Base-by-base conservation (phyloP, 2,113 vertebrate species). In the Cyprinodon variegatus region DNA sequence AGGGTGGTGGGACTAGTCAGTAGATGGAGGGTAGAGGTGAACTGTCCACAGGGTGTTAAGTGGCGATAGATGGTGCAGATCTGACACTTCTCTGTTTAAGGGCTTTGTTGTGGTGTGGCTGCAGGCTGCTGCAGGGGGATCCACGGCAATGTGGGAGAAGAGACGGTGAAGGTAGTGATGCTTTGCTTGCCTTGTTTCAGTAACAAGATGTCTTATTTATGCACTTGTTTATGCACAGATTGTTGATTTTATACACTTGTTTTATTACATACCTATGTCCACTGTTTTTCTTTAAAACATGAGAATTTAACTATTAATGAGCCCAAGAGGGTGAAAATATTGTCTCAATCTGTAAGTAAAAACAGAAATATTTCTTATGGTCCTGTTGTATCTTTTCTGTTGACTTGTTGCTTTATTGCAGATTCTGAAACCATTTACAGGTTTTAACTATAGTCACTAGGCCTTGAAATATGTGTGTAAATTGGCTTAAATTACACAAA, bases 1-100 rank as follows among this genome's bases (percentile, higher is more conserved):
- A 3, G 79, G 81, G 53, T 45, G 57, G 39, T 57, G 9, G 38
- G 63, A 60, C 40, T 37, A 74, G 66, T 48, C 5, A n/a, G 15
- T 61, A 75, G 37, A 74, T 13, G 9, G 12, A 40, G 12, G 48
- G 68, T 41, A 68, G 67, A 64, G 81, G 60, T 78, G 57, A 72
- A 22, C 67, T 63, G 74, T 78, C 78, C 80, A 65, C 1, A 11
- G 76, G 82, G 84, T 74, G 83, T 70, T 79, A 76, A 87, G 84
- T 86, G 67, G 77, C 77, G 65, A 87, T 79, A 83, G 86, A 89
- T 89, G 85, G 86, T 91, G 88, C 86, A 83, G 86, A 90, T 93
- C 83, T 92, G 88, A 92, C 85, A 88, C 92, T 92, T 91, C 76
- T 92, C 91, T 93, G 90, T 93, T 92, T 90, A 92, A 91, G 92